These are phyloP conservation scores for Rotaria sp. DNA, from an alignment of 2,888 invertebrate species.

Conservation along the genomic window DNA sequence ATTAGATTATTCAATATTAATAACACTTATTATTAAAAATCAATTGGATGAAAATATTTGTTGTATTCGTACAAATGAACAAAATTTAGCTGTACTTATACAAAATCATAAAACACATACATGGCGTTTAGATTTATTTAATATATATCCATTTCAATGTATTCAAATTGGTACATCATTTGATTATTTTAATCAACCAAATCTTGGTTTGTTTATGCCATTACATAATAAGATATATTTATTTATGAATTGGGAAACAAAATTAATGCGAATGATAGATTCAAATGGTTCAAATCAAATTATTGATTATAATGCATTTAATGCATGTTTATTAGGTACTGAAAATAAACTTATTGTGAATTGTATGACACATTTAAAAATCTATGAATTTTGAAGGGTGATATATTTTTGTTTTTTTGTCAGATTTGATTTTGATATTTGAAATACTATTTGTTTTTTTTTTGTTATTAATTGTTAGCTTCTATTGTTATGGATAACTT, in stretches of 20 bases:
- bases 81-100: background rate
- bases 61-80: background rate
- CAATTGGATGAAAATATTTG: background rate
- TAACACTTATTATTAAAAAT: background rate
- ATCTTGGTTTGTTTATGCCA: background rate
- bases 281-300: background rate
- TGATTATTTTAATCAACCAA: background rate
- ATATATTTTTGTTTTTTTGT: background rate
- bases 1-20: background rate
- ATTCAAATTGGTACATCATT: background rate
- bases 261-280: background rate
- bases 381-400: background rate
- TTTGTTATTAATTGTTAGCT: background rate
- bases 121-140: background rate
- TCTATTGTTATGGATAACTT: background rate
- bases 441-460: background rate
- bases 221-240: background rate
- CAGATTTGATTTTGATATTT: background rate
- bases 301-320: background rate
- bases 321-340: background rate
- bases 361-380: background rate
- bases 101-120: background rate
- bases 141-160: background rate
- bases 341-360: background rate
- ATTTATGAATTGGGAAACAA: slow-evolving; percentile 10